A percentile compares a stretch with the other conserved stretches of the same genome.
Conservation (phyloP, 2,797 vertebrate species). For the Characodon lateralis region DNA sequence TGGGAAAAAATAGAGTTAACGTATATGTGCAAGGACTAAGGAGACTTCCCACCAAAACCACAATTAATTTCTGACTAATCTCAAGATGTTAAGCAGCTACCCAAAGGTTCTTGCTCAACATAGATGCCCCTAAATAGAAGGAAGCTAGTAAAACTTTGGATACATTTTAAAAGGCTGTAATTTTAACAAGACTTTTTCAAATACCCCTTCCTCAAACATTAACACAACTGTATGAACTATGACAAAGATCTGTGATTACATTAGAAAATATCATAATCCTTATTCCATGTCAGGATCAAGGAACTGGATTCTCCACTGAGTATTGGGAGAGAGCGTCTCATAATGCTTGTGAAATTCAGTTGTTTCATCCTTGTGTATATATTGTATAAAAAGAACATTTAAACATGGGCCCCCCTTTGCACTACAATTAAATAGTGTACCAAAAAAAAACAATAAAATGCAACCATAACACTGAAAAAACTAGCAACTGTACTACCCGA, state of each 20-base stretch:
- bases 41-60: slow-evolving; percentile 13
- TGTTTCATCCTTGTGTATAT: background rate
- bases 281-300: background rate
- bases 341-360: background rate
- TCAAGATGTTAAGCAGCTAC: slow-evolving; percentile 10
- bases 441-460: too few relatives aligned
- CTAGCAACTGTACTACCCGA: too few relatives aligned
- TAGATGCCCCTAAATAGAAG: background rate
- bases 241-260: background rate
- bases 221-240: background rate
- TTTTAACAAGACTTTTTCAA: background rate
- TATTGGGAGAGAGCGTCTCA: background rate
- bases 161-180: background rate
- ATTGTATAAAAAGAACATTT: background rate
- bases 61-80: slow-evolving; percentile 15
- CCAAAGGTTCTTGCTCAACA: background rate
- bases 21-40: slow-evolving; percentile 32
- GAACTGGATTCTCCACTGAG: background rate
- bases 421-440: background rate
- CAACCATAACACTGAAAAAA: too few relatives aligned
- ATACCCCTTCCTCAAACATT: background rate
- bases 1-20: slow-evolving; percentile 48
- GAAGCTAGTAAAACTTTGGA: background rate
- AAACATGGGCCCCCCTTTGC: background rate
- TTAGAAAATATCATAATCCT: background rate